phyloP scores from a whole-genome alignment of 2,888 invertebrate species.

The Eurois occulta region DNA sequence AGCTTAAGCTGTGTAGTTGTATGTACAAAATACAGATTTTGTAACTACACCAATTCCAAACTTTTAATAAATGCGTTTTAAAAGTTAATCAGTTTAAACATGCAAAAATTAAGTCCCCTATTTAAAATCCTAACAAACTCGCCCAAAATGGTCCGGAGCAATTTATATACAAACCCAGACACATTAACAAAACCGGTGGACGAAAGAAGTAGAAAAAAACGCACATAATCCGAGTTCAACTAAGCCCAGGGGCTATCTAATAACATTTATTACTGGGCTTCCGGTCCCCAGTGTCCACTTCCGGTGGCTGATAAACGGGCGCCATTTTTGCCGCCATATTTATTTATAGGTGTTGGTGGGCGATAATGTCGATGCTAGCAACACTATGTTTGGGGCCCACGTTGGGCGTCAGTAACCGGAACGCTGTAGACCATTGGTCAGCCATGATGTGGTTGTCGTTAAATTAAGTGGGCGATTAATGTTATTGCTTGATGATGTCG shows the following conservation, averaged over 20 bases:
- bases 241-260: slow-evolving; percentile 90
- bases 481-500: slow-evolving; percentile 12
- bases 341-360: slow-evolving; percentile 88
- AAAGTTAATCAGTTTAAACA: slow-evolving; percentile 27
- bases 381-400: slow-evolving; percentile 79
- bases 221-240: slow-evolving; percentile 82
- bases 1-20: not conserved
- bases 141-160: slow-evolving; percentile 80
- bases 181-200: slow-evolving; percentile 88
- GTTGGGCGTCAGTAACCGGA: slow-evolving; percentile 68
- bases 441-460: slow-evolving; percentile 58
- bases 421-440: slow-evolving; percentile 64
- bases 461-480: slow-evolving; percentile 63
- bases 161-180: slow-evolving; percentile 88
- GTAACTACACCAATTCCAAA: not conserved
- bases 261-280: slow-evolving; percentile 89
- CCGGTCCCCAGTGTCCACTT: slow-evolving; percentile 90
- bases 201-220: slow-evolving; percentile 86
- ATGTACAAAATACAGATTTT: not conserved
- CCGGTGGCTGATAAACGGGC: slow-evolving; percentile 89
- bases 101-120: slow-evolving; percentile 12
- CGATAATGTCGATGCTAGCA: slow-evolving; percentile 85
- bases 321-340: slow-evolving; percentile 90
- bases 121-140: slow-evolving; percentile 59
- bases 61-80: not conserved